These are phyloP conservation scores for Tokudaia muenninki DNA, from an alignment of 2,797 vertebrate species.

Conservation along the genomic window DNA sequence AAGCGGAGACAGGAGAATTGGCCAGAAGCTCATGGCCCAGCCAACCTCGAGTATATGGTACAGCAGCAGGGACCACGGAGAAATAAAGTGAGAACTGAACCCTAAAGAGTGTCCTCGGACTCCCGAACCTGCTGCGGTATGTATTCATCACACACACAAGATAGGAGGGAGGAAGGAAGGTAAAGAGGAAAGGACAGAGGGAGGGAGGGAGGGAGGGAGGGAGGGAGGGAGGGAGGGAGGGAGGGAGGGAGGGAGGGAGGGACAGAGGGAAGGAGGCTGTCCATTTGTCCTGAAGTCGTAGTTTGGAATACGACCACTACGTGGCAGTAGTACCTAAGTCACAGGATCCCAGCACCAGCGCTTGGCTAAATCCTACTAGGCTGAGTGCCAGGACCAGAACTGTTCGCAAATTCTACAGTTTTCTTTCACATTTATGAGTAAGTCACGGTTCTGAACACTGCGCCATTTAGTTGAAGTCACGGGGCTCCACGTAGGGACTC, in stretches of 20 bases:
- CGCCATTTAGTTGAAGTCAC: not conserved
- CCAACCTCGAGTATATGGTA: not conserved
- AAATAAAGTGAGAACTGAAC: not conserved
- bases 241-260: accelerated
- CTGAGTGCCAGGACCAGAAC: accelerated
- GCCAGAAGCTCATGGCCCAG: not conserved
- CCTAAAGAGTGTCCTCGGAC: not conserved
- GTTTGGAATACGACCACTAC: not conserved
- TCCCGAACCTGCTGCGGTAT: not conserved
- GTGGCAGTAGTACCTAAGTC: constrained; percentile 55
- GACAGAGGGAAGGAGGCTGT: not conserved
- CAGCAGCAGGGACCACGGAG: not conserved
- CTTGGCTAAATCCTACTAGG: not conserved
- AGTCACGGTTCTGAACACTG: no score
- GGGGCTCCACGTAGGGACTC: accelerated
- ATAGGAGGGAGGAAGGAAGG: no score
- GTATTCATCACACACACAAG: not conserved
- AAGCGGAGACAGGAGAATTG: not conserved
- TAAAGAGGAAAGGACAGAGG: not conserved
- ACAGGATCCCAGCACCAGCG: not conserved
- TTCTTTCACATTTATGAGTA: not conserved
- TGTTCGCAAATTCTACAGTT: accelerated
- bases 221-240: not conserved
- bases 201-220: no score
- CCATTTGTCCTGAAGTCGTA: not conserved